Evolutionary conservation across 2,113 vertebrate genomes (phyloP).

Genomic region (Bettongia penicillata): DNA sequence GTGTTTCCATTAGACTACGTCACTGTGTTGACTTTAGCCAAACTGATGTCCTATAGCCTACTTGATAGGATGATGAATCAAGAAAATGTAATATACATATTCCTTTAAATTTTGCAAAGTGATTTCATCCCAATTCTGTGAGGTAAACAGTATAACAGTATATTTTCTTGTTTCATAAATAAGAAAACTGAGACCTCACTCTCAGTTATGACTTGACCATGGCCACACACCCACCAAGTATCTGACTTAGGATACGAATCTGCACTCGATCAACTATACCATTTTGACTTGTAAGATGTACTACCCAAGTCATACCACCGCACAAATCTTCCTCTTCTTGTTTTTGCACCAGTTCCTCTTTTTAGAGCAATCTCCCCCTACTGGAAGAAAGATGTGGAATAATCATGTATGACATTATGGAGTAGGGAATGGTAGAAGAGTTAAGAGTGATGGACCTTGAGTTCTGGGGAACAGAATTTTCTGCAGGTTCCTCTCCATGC

Average conservation of each 20-base stretch:
- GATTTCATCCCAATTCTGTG: neutral
- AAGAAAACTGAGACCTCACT: neutral
- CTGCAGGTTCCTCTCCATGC: slow-evolving; percentile 7
- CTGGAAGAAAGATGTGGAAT: neutral
- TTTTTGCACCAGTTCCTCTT: neutral
- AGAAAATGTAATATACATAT: neutral
- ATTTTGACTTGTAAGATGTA: neutral
- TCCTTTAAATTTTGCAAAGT: neutral
- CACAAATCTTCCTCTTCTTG: neutral
- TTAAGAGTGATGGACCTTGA: neutral
- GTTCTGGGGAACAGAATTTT: neutral
- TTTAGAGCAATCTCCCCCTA: neutral
- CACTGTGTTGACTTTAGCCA: neutral
- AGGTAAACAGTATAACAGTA: neutral
- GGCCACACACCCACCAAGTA: too few species aligned
- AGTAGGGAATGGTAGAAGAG: neutral
- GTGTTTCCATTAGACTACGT: neutral
- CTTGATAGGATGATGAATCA: neutral
- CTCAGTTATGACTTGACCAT: neutral
- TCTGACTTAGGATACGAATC: neutral
- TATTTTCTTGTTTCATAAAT: neutral
- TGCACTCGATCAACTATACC: neutral
- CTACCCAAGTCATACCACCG: neutral
- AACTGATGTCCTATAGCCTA: neutral
- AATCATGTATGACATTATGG: neutral